Evolutionary conservation across 2,797 vertebrate genomes (phyloP), one percentile per base, ranked within the genome.

Genomic region (Chaetodon trifasciatus): DNA sequence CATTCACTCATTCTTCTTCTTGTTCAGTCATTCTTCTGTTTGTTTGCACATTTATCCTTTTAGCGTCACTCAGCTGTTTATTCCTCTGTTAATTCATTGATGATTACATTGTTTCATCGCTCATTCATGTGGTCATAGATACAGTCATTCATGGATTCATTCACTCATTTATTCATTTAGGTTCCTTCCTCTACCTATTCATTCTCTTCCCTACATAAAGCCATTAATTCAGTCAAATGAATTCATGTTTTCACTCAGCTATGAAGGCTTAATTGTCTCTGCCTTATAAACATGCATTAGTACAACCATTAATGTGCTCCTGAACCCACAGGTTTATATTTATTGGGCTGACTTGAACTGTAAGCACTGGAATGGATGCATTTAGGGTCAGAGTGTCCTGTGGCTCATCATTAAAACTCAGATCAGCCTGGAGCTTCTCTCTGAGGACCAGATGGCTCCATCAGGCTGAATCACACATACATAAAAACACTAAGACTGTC

Each of bases 401-500:
- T 37, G 55, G 74, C 76, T 32, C 74, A 85, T 88, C 82, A 70
- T 88, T 85, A 86, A 81, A 82, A 70, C 50, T n/a, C 64, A 35
- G 46, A 79, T 74, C 52, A 82, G 84, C 83, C 90, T 37, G 50
- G 11, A 84, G 88, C 86, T 78, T 73, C 76, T 83, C 76, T 81
- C 61, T 12, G 53, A 79, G 70, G 21, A 86, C 86, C 89, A 91
- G 89, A 93, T 88, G 88, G 84, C 82, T 74, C 74, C 78, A 65
- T 74, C 55, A 42, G 66, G 39, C 87, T 85, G 71, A 79, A 79
- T 70, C 78, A 56, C 46, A 79, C 60, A 64, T 64, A 78, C 46
- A 73, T 39, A 40, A 68, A 88, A 81, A 70, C 58, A 15, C 17
- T 17, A 13, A 40, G 66, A 68, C 44, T 17, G 50, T 10, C 61